Conservation (phyloP, 35 echinoderm and acorn worm species). For the Eucidaris tribuloides region DNA sequence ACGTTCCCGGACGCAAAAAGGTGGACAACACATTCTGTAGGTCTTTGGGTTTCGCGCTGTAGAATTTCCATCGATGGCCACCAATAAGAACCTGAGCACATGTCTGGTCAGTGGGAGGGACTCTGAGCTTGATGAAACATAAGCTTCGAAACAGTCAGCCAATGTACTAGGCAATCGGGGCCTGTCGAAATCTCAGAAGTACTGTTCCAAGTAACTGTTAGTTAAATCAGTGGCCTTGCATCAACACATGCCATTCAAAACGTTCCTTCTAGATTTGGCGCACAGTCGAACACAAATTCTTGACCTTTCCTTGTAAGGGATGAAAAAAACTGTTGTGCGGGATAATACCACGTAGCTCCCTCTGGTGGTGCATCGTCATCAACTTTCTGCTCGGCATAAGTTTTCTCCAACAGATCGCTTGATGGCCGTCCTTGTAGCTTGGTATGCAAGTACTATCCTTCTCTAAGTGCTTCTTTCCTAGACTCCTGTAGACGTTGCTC, state of each 20-base stretch:
- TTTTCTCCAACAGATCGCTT: not conserved
- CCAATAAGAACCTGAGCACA: conserved; percentile 42
- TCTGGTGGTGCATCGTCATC: not conserved
- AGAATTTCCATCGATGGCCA: conserved; percentile 54
- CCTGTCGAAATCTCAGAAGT: conserved; percentile 27
- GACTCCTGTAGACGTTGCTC: conserved; percentile 18
- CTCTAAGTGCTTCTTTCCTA: conserved; percentile 23
- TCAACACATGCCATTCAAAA: not conserved
- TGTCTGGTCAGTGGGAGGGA: not conserved
- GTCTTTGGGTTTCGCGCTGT: not conserved
- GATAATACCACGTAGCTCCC: conserved; percentile 34
- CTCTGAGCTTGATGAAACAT: conserved; percentile 47
- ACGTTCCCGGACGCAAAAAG: conserved; percentile 30
- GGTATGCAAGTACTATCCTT: not conserved
- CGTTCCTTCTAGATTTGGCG: not conserved
- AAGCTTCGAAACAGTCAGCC: not conserved
- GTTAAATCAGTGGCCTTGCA: conserved; percentile 31
- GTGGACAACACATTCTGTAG: conserved; percentile 34
- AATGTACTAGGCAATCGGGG: conserved; percentile 1
- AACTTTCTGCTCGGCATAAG: conserved; percentile 21
- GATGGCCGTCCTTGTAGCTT: conserved; percentile 9
- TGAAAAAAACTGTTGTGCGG: conserved; percentile 34
- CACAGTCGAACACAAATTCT: conserved; percentile 19
- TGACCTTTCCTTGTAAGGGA: conserved; percentile 29
- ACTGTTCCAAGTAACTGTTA: conserved; percentile 36